phyloP scores from a whole-genome alignment of 2,888 invertebrate species.

The Caenorhabditis afra region DNA sequence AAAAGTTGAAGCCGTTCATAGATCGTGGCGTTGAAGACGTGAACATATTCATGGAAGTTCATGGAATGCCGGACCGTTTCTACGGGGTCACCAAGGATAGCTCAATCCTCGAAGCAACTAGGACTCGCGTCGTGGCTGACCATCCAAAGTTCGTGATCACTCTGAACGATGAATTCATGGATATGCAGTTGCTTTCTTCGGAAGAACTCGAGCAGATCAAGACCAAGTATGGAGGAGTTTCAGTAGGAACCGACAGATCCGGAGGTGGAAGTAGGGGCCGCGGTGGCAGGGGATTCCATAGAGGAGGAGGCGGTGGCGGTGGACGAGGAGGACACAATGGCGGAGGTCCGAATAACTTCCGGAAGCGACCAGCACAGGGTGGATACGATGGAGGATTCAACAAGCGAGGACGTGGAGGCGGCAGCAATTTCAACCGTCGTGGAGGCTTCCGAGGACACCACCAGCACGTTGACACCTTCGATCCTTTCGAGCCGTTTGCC shows the following conservation, averaged over 20 bases:
- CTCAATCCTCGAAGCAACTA: constrained; percentile 73
- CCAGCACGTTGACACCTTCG: constrained; percentile 51
- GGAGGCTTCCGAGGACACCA: constrained; percentile 25
- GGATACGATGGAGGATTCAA: constrained; percentile 45
- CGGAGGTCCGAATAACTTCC: constrained; percentile 15
- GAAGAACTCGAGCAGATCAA: constrained; percentile 46
- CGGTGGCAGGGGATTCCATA: constrained; percentile 58
- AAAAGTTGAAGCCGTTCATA: constrained; percentile 72
- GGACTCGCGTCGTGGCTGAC: constrained; percentile 74
- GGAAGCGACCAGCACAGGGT: constrained; percentile 36
- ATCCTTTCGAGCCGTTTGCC: constrained; percentile 72
- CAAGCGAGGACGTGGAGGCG: constrained; percentile 41
- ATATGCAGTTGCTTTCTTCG: constrained; percentile 44
- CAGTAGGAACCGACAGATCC: constrained; percentile 24
- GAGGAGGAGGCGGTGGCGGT: constrained; percentile 42
- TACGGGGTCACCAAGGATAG: constrained; percentile 71
- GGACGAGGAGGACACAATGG: constrained; percentile 12
- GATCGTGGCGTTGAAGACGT: constrained; percentile 68
- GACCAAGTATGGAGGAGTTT: constrained; percentile 53
- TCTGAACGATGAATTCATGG: constrained; percentile 60
- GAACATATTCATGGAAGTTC: constrained; percentile 75
- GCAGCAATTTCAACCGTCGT: constrained; percentile 30
- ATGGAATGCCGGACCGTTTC: constrained; percentile 65
- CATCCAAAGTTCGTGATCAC: constrained; percentile 71
- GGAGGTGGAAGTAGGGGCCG: constrained; percentile 54